phyloP scores from a whole-genome alignment of 2,797 vertebrate species.

The Caiman crocodilus region DNA sequence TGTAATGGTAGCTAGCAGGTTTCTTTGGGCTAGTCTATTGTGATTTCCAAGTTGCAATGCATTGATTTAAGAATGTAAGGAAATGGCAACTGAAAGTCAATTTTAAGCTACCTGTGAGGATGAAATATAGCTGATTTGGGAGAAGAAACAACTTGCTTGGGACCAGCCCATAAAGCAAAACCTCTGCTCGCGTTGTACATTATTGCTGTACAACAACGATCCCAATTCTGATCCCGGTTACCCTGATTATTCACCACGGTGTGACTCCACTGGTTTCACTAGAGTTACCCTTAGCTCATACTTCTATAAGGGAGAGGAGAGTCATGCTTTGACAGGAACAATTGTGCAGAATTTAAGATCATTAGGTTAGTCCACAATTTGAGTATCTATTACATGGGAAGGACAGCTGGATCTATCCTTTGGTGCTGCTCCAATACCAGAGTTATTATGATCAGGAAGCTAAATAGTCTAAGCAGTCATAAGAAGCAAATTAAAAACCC shows the following conservation, averaged over 20 bases:
- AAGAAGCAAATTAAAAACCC: constrained; percentile 73
- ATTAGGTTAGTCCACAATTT: not conserved
- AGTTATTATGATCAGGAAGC: constrained; percentile 70
- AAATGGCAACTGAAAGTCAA: constrained; percentile 48
- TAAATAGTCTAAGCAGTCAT: constrained; percentile 66
- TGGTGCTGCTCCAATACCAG: constrained; percentile 50
- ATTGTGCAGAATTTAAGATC: constrained; percentile 43
- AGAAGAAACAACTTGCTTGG: constrained; percentile 14
- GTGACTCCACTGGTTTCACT: not conserved
- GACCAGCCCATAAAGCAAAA: constrained; percentile 31
- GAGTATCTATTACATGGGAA: constrained; percentile 33
- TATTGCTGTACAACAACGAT: not conserved
- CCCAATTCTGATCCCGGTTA: not conserved
- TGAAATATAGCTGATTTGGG: constrained; percentile 52
- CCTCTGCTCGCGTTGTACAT: constrained; percentile 33
- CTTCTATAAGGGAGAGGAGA: constrained; percentile 10
- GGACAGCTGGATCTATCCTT: constrained; percentile 52
- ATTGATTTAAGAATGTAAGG: not conserved
- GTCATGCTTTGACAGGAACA: constrained; percentile 34
- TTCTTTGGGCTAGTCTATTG: constrained; percentile 31
- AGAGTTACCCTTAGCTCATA: constrained; percentile 20
- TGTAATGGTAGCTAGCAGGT: not conserved
- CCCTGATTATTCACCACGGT: constrained; percentile 11
- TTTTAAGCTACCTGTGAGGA: constrained; percentile 28
- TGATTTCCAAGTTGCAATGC: constrained; percentile 44